A percentile compares a stretch with the other conserved stretches of the same genome.
These are phyloP conservation scores for Herpetotheres cachinnans DNA, from an alignment of 2,113 vertebrate genomes.

Conservation along the genomic window DNA sequence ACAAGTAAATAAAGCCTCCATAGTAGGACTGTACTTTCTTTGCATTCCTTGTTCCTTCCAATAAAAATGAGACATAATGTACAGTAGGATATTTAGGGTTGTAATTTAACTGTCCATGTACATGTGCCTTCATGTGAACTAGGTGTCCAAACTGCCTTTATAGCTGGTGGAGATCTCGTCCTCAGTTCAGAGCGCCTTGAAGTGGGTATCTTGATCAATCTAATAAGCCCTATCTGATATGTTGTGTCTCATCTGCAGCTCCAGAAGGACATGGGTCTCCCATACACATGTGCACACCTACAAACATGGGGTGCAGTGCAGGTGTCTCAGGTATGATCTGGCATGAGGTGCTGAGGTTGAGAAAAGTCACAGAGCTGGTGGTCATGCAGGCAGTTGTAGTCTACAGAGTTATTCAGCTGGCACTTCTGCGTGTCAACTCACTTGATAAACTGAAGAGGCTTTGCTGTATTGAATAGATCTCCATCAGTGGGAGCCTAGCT, in stretches of 20 bases:
- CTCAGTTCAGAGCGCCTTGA: background rate
- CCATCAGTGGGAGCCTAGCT: background rate
- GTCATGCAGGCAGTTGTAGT: background rate
- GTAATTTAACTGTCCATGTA: background rate
- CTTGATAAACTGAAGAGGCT: background rate
- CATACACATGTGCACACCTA: background rate
- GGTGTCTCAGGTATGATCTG: background rate
- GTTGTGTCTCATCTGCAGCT: background rate
- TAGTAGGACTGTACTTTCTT: background rate
- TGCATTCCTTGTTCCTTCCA: background rate
- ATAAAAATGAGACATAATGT: background rate
- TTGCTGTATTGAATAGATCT: background rate
- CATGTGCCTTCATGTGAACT: background rate
- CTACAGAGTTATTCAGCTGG: background rate
- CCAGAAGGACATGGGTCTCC: background rate
- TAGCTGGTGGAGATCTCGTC: background rate
- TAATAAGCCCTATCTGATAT: background rate
- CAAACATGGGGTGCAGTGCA: background rate
- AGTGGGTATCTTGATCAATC: background rate
- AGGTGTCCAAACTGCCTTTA: background rate
- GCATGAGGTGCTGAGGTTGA: background rate
- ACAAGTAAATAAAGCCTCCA: background rate
- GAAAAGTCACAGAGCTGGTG: background rate
- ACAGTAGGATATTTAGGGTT: background rate
- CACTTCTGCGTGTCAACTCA: accelerated